Percentiles rank a stretch among this genome's conserved stretches.
These are phyloP conservation scores for mouse (Mus musculus) DNA, from an alignment of 2,113 vertebrate genomes.

Conservation along the genomic window GRCm39 chr16:95047001-95047500, in stretches of 20 bases:
- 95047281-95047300: not conserved
- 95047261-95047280: fast-evolving
- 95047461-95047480: not conserved
- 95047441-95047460: not conserved
- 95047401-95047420: not conserved
- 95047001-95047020: not conserved
- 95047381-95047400: not conserved
- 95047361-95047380: fast-evolving
- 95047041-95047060: not conserved
- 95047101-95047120: not conserved
- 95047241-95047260: not conserved
- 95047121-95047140: not conserved
- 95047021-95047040: not conserved
- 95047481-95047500: not conserved
- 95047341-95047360: not conserved
- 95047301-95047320: not conserved
- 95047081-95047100: not conserved
- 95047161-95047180: not conserved
- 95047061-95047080: not conserved
- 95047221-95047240: not conserved
- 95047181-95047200: not conserved
- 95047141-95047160: not conserved
- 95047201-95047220: not conserved
- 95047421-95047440: not conserved
- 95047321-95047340: not conserved